Percentiles rank a stretch among this genome's conserved stretches.
Evolutionary conservation across 1,140 invertebrate species (phyloP).

Genomic region (Lethrus apterus): DNA sequence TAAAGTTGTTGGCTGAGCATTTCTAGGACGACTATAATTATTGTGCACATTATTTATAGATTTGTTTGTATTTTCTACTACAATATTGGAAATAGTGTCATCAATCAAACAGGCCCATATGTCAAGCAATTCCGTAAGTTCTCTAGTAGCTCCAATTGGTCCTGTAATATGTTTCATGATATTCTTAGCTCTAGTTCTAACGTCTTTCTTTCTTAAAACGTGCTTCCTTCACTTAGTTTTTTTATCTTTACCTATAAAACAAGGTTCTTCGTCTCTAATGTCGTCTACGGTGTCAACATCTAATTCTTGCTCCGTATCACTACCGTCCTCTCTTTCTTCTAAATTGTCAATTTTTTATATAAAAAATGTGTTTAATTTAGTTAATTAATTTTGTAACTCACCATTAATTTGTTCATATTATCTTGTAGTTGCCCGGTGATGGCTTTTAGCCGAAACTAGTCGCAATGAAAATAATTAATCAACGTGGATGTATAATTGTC

Average conservation of each 20-base stretch:
- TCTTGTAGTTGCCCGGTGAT: too few species aligned
- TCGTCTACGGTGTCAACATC: neutral
- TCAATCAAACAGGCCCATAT: neutral
- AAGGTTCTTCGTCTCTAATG: neutral
- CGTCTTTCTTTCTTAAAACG: neutral
- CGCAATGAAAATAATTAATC: too few species aligned
- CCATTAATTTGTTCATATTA: too few species aligned
- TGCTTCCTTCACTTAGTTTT: neutral
- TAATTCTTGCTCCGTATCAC: too few species aligned
- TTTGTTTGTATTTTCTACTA: neutral
- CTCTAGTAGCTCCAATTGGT: neutral
- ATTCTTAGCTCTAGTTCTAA: conserved; percentile 1
- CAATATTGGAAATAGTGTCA: neutral
- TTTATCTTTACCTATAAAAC: neutral
- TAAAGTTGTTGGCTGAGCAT: neutral
- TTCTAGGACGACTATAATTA: neutral
- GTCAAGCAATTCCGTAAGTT: neutral
- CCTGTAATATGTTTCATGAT: neutral
- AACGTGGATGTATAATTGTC: too few species aligned
- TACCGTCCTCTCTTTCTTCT: too few species aligned
- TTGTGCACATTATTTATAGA: neutral
- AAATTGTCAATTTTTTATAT: too few species aligned
- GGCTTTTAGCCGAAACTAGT: too few species aligned
- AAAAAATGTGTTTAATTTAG: too few species aligned
- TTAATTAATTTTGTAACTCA: too few species aligned